Evolutionary conservation across 1,140 invertebrate species (phyloP).

Genomic region (Hyles euphorbiae): DNA sequence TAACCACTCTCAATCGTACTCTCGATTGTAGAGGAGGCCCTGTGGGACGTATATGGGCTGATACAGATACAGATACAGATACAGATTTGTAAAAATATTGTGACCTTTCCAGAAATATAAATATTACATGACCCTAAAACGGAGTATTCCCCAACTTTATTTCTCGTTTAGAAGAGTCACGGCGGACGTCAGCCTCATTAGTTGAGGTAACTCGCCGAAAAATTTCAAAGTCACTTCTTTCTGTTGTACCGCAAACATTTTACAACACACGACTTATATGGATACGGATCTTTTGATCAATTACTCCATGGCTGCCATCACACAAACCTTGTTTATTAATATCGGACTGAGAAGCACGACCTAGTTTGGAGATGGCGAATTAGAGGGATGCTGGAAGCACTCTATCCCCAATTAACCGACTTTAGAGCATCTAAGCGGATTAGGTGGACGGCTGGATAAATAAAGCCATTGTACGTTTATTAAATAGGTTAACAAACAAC

Average conservation of each 20-base stretch:
- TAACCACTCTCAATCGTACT: too few relatives aligned
- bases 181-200: conserved; percentile 65
- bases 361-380: conserved; percentile 4
- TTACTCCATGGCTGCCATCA: conserved; percentile 2
- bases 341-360: conserved; percentile 1
- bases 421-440: conserved; percentile 5
- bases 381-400: conserved; percentile 1
- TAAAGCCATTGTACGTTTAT: too few relatives aligned
- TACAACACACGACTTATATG: too few relatives aligned
- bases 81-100: too few relatives aligned
- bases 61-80: too few relatives aligned
- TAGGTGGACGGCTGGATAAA: background rate
- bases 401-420: conserved; percentile 10
- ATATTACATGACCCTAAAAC: too few relatives aligned
- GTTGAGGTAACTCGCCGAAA: conserved; percentile 62
- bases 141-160: conserved; percentile 9
- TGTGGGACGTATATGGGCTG: too few relatives aligned
- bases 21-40: too few relatives aligned
- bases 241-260: too few relatives aligned
- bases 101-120: too few relatives aligned
- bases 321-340: conserved; percentile 7
- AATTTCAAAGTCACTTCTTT: conserved; percentile 57
- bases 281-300: background rate
- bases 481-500: too few relatives aligned
- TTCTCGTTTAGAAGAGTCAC: conserved; percentile 51